Evolutionary conservation across 53 echinoderm and acorn worm genomes (phyloP).

Genomic region (Echinometra lucunter): DNA sequence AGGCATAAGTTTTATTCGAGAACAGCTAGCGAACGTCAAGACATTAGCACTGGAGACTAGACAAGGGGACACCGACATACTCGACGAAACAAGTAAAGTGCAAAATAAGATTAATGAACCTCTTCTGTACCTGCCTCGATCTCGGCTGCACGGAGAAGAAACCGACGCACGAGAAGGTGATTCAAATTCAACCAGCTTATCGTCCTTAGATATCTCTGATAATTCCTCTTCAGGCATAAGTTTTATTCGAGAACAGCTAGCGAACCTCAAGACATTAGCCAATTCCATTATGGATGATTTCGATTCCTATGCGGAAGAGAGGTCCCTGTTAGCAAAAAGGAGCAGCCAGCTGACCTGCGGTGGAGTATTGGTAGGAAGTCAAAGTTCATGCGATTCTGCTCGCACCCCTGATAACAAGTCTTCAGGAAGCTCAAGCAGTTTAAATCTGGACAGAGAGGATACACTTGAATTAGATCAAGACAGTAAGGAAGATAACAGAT

Average conservation of each 20-base stretch:
- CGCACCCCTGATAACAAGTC: background rate
- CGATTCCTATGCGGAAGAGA: conserved; percentile 23
- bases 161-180: background rate
- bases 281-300: conserved; percentile 48
- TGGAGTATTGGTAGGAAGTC: background rate
- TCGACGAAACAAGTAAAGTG: background rate
- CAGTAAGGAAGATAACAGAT: background rate
- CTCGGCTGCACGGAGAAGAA: background rate
- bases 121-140: background rate
- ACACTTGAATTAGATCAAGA: background rate
- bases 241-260: conserved; percentile 42
- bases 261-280: conserved; percentile 17
- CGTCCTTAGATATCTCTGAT: conserved; percentile 9
- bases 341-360: conserved; percentile 27
- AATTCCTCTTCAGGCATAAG: background rate
- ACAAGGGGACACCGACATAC: background rate
- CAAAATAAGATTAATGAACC: background rate
- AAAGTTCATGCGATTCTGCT: background rate
- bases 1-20: too few relatives aligned
- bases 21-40: background rate
- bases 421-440: background rate
- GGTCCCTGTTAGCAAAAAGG: background rate
- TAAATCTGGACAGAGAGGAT: background rate
- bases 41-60: background rate
- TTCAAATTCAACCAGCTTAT: conserved; percentile 1